Base-by-base conservation (phyloP, 2,113 vertebrate genomes). In the Aptenodytes forsteri region DNA sequence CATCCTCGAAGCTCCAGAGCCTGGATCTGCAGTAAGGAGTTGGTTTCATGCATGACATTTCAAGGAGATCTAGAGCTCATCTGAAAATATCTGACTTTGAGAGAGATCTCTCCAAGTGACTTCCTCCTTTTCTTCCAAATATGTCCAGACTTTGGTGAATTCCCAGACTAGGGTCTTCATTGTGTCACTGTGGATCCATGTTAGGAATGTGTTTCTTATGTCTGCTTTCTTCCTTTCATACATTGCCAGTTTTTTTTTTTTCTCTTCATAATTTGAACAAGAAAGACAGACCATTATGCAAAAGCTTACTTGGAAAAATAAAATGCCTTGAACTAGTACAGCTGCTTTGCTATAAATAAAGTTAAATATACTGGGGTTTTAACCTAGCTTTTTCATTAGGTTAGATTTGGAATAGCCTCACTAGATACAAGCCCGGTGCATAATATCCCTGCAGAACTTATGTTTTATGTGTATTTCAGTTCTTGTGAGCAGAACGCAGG, bases 161-260 rank as follows among this genome's bases (percentile, higher is more conserved):
- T 96, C 89, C 78, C 81, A 94, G 91, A 87, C 71, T 58, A 1
- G 14, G 23, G 23, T 72, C 78, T 94, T 94, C 78, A 54, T 59
- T 83, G 75, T 91, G 78, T 96, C 96, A 95, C 50, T 88, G 84
- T 38, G 40, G 87, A 87, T 97, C 94, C 91, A 87, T 94, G 84
- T 87, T 47, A 93, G 93, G 94, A 96, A 97, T 95, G 91, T 93
- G 78, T 93, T 96, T 93, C 75, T 94, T 84, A 38, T 93, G 93
- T 83, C 94, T 97, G 77, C 54, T 85, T 82, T 94, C 66, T 94
- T 91, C 73, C 94, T 96, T 96, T 97, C 50, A 87, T 87, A 85
- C 0, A 0, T 22, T 94, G 95, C 95, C 96, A 96, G 34, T 32
- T 64, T 83, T 40, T 6, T 42, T 78, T 64, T 75, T 64, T 58